A percentile compares a stretch with the other conserved stretches of the same genome.
These are phyloP conservation scores for Incurvaria masculella DNA, from an alignment of 2,888 invertebrate species.

Conservation along the genomic window DNA sequence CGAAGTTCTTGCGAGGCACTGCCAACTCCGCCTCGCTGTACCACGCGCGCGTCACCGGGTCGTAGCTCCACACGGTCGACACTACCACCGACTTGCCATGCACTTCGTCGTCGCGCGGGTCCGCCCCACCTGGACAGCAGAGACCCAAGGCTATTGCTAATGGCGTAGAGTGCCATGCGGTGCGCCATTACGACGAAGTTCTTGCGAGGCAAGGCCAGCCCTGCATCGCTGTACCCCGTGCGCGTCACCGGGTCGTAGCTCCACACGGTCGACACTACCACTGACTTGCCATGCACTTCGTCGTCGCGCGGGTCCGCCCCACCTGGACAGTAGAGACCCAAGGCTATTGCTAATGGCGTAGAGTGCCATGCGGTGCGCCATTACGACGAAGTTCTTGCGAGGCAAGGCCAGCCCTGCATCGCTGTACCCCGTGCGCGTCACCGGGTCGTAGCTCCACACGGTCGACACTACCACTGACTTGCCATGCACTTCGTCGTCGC, in stretches of 20 bases:
- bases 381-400: conserved; percentile 67
- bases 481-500: conserved; percentile 53
- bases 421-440: conserved; percentile 60
- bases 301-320: conserved; percentile 64
- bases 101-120: conserved; percentile 58
- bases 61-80: conserved; percentile 67
- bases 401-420: conserved; percentile 59
- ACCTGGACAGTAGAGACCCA: conserved; percentile 49
- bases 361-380: conserved; percentile 61
- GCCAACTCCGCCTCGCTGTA: conserved; percentile 59
- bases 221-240: conserved; percentile 63
- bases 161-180: conserved; percentile 64
- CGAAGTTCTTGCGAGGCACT: conserved; percentile 64
- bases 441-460: conserved; percentile 69
- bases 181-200: conserved; percentile 67
- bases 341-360: conserved; percentile 70
- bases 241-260: conserved; percentile 63
- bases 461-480: conserved; percentile 58
- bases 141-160: too few relatives aligned
- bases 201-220: conserved; percentile 58
- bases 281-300: conserved; percentile 51
- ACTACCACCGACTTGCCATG: conserved; percentile 56
- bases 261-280: conserved; percentile 63
- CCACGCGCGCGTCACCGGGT: conserved; percentile 63
- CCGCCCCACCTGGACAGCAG: conserved; percentile 58